Evolutionary conservation across 2,797 vertebrate genomes (phyloP).

Genomic region (Morus bassanus): DNA sequence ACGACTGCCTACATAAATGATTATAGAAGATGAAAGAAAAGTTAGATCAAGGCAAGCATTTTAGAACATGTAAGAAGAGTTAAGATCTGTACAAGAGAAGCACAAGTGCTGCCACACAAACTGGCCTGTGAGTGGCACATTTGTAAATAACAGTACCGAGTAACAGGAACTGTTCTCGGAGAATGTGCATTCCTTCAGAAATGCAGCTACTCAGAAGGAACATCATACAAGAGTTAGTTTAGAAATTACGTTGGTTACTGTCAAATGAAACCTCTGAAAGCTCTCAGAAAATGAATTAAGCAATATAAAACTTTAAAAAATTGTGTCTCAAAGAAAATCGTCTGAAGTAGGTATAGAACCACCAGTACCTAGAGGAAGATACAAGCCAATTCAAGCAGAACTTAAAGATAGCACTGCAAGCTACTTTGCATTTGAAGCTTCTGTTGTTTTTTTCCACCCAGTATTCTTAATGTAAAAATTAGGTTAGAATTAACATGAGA

Average conservation of each 20-base stretch:
- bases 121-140: not conserved
- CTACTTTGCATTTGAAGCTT: not conserved
- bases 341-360: not conserved
- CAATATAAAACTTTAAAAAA: not conserved
- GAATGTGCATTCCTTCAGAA: not conserved
- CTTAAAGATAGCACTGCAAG: not conserved
- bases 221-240: not conserved
- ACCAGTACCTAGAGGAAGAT: not conserved
- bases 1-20: slow-evolving; percentile 86
- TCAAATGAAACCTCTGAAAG: not conserved
- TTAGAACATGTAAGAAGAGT: not conserved
- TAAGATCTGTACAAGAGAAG: not conserved
- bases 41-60: not conserved
- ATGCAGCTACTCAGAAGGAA: not conserved
- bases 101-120: not conserved
- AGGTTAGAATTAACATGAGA: not conserved
- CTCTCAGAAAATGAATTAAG: not conserved
- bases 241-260: not conserved
- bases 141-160: not conserved
- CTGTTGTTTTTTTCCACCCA: rapidly evolving
- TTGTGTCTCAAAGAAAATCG: not conserved
- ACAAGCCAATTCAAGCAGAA: not conserved
- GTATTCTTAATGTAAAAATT: not conserved
- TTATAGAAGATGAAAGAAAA: not conserved
- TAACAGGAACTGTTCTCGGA: not conserved